Conservation (phyloP, 2,113 vertebrate species). For the Etia nguti region DNA sequence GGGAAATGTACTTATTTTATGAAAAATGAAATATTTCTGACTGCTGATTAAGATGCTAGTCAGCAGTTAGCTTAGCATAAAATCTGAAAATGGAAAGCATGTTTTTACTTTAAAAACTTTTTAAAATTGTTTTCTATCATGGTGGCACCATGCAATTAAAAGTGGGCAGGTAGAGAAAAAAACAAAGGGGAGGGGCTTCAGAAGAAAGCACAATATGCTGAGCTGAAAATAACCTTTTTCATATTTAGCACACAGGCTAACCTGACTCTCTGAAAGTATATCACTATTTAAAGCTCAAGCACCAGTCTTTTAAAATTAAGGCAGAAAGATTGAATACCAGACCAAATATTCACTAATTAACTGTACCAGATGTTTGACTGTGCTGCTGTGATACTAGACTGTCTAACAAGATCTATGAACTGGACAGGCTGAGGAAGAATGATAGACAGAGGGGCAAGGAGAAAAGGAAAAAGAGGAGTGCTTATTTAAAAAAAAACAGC, state of each 20-base stretch:
- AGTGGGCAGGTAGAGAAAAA: neutral
- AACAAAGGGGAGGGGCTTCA: neutral
- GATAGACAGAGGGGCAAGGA: neutral
- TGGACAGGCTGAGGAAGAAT: neutral
- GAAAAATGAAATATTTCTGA: neutral
- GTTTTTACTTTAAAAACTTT: neutral
- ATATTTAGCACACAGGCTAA: neutral
- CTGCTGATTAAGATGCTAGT: neutral
- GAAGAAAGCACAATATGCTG: neutral
- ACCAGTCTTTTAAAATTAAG: neutral
- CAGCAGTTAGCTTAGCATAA: neutral
- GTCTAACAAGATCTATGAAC: neutral
- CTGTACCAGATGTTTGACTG: neutral
- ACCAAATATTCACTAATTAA: neutral
- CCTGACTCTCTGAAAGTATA: neutral
- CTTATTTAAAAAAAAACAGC: slow-evolving; percentile 46
- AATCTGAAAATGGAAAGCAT: neutral
- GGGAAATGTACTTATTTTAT: neutral
- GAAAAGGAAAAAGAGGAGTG: slow-evolving; percentile 7
- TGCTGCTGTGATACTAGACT: neutral
- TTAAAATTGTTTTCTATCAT: neutral
- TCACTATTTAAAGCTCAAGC: neutral
- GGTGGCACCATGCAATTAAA: neutral
- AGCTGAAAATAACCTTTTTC: neutral
- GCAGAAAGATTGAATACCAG: neutral